Evolutionary conservation across 2,113 vertebrate genomes (phyloP).

Genomic region (Podarcis muralis): DNA sequence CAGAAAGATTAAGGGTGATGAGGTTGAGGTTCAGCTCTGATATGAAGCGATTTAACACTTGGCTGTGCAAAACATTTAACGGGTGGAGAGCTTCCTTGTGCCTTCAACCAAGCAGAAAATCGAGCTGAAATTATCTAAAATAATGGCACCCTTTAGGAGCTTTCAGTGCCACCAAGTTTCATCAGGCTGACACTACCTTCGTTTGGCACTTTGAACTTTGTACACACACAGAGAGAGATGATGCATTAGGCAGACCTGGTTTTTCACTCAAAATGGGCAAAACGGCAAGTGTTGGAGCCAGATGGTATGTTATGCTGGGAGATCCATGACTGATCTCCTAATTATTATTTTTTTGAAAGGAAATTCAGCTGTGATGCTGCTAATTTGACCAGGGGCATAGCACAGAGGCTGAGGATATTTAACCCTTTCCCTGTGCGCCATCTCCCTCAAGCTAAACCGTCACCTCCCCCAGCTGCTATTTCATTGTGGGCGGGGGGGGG

Average conservation of each 20-base stretch:
- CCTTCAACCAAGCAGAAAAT: slow-evolving; percentile 84
- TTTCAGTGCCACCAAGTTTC: slow-evolving; percentile 72
- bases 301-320: background rate
- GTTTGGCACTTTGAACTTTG: background rate
- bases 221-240: fast-evolving
- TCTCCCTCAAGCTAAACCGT: background rate
- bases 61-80: slow-evolving; percentile 50
- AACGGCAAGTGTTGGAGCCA: background rate
- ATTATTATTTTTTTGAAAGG: background rate
- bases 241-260: background rate
- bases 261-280: background rate
- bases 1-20: slow-evolving; percentile 57
- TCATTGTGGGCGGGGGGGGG: background rate
- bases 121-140: slow-evolving; percentile 82
- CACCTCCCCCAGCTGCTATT: background rate
- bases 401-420: background rate
- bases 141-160: slow-evolving; percentile 77
- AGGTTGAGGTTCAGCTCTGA: slow-evolving; percentile 60
- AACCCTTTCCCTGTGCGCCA: background rate
- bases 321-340: no score
- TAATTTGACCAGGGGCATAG: background rate
- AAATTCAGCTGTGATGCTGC: background rate
- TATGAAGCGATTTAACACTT: slow-evolving; percentile 66
- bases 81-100: slow-evolving; percentile 78
- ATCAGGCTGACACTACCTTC: background rate